Conservation (phyloP, 2,888 invertebrate genomes). For the Aphodius sticticus region DNA sequence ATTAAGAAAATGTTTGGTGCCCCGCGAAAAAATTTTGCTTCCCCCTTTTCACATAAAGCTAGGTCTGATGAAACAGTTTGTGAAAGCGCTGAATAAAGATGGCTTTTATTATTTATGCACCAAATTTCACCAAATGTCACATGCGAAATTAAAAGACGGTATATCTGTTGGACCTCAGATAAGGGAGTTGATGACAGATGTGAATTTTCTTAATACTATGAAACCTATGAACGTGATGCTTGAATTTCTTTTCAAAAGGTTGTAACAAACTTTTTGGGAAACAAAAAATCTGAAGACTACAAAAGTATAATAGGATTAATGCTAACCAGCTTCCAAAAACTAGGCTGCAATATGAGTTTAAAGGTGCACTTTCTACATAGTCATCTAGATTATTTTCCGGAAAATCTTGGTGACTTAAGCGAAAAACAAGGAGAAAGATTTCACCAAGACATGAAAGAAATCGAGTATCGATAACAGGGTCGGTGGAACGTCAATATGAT, state of each 20-base stretch:
- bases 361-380: conserved; percentile 48
- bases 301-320: conserved; percentile 41
- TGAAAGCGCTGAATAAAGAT: too few species aligned
- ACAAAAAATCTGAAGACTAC: conserved; percentile 38
- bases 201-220: background rate
- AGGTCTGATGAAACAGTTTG: too few species aligned
- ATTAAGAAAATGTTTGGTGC: background rate
- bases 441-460: conserved; percentile 4
- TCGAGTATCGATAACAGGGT: background rate
- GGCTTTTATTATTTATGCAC: too few species aligned
- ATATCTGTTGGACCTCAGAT: background rate
- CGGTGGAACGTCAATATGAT: background rate
- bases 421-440: too few species aligned
- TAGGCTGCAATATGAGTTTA: conserved; percentile 50
- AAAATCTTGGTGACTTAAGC: too few species aligned
- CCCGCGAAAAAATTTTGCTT: conserved; percentile 8
- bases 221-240: background rate
- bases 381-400: too few species aligned
- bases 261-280: conserved; percentile 28
- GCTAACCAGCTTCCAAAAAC: conserved; percentile 40
- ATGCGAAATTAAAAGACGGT: too few species aligned
- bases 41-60: conserved; percentile 28
- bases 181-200: background rate
- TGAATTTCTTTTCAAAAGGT: conserved; percentile 13
- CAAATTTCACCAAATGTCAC: too few species aligned